Base-by-base conservation (phyloP, 2,113 vertebrate species). In the Cheilinus undulatus region DNA sequence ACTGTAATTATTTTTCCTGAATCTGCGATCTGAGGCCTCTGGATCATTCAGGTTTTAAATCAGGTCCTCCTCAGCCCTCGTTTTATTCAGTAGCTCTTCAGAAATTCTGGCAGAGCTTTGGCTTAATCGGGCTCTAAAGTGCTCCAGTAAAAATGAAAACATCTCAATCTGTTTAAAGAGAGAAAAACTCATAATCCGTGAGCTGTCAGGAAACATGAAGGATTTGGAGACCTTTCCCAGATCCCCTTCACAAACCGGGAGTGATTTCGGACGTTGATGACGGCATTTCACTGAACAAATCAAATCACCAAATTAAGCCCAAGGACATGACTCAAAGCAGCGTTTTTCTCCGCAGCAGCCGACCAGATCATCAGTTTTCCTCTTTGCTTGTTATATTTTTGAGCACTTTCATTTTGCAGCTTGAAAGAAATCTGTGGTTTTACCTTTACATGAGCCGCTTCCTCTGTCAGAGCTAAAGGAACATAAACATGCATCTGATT, bases 291-390 rank as follows among this genome's bases (percentile, higher is more conserved):
- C 38, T 27, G 58, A 61, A 87, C 81, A 62, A 78, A 88, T 78
- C 46, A 42, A 80, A 85, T 85, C 71, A 75, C 7, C 65, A 69
- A 80, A 82, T 87, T 72, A 76, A 87, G 83, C 46, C 65, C 10
- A 48, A 54, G 50, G 62, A 19, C 51, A 59, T 59, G 69, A 65
- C 54, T 80, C 62, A 82, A 85, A 80, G 60, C 67, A 79, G 82
- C 71, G 73, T 83, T 71, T 78, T 63, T 70, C 53, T 73, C 73
- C 59, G 30, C 13, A 36, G 38, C 48, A 17, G 76, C 86, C 69
- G 60, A 58, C 32, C 73, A 76, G 84, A 74, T 84, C 83, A 87
- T 82, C 75, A 59, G 63, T 85, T 82, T 69, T 53, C 75, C 32
- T 51, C 48, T 54, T 9, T 64, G 68, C 71, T 84, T 79, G 80